Evolutionary conservation across 2,888 invertebrate genomes (phyloP), one percentile per base, ranked within the genome.

Genomic region (Dexiosoma caninum): DNA sequence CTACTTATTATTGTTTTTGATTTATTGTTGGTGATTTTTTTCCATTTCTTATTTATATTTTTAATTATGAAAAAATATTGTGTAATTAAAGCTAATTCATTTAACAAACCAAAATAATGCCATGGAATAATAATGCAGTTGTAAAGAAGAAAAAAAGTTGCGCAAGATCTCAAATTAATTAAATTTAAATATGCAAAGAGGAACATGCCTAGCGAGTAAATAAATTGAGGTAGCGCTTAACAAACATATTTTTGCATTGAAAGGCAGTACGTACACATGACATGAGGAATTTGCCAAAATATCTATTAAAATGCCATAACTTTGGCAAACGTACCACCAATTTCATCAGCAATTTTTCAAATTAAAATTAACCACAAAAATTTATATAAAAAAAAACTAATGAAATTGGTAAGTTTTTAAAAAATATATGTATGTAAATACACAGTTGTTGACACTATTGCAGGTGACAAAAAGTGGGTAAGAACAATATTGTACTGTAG

Each of bases 51-150:
- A 8, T 27, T 27, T 6, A 21, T 14, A 12, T 35, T 44, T 60
- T 46, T 44, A 62, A 62, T 62, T 32, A 46, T 42, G 21, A 44
- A 62, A 23, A 27, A 49, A 64, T 35, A 64, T 46, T 35, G 46
- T 69, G 53, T 35, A 69, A 69, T 69, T 69, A 57, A 46, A 57
- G 42, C n/a, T 55, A 27, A 55, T 21, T 32, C 44, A 46, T 55
- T 55, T 10, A 35, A 23, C 35, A 53, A 76, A 69, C 30, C 5
- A 64, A 21, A 16, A 53, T 40, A 30, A 75, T 69, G 76, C 46
- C 55, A 62, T 37, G 53, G 55, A 62, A 77, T 64, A 55, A 77
- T 70, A 77, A 70, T 62, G 35, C 53, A 60, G 60, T 40, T 40
- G 59, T 59, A 67, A 51, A 60, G 32, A 51, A 60, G 32, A 46